These are phyloP conservation scores for Drosophila nannoptera DNA, from an alignment of 1,140 invertebrate genomes.

Conservation along the genomic window DNA sequence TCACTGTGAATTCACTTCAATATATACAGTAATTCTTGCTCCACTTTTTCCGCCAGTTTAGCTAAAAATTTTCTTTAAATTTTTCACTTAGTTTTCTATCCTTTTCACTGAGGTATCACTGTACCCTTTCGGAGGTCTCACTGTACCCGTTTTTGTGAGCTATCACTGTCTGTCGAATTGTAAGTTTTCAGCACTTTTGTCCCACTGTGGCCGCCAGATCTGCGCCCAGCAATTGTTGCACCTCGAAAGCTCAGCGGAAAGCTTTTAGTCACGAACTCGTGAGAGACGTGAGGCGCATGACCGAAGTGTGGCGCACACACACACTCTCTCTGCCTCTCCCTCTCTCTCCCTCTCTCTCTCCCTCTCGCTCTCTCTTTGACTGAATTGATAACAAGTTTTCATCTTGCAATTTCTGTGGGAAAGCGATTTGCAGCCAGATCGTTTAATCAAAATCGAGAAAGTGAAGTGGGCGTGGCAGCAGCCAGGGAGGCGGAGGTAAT, in stretches of 20 bases:
- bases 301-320: conserved; percentile 12
- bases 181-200: neutral
- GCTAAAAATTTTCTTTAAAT: too few relatives aligned
- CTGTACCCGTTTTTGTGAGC: too few relatives aligned
- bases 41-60: too few relatives aligned
- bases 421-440: conserved; percentile 66
- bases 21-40: too few relatives aligned
- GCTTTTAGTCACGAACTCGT: conserved; percentile 48
- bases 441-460: conserved; percentile 66
- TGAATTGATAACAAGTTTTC: conserved; percentile 64
- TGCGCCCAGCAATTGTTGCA: conserved; percentile 24
- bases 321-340: neutral
- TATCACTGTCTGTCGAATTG: neutral
- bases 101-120: too few relatives aligned
- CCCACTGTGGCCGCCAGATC: conserved; percentile 32
- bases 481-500: neutral
- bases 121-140: too few relatives aligned
- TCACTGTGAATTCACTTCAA: too few relatives aligned
- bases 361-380: conserved; percentile 13
- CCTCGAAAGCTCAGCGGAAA: conserved; percentile 39
- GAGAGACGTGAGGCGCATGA: conserved; percentile 49
- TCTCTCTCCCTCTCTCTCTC: conserved; percentile 12
- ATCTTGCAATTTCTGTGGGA: conserved; percentile 54
- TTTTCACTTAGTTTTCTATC: too few relatives aligned
- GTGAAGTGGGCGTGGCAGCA: conserved; percentile 31